Percentiles rank a stretch among this genome's conserved stretches.
Evolutionary conservation across 2,888 invertebrate genomes (phyloP).

Genomic region (Epistrophe eligans): DNA sequence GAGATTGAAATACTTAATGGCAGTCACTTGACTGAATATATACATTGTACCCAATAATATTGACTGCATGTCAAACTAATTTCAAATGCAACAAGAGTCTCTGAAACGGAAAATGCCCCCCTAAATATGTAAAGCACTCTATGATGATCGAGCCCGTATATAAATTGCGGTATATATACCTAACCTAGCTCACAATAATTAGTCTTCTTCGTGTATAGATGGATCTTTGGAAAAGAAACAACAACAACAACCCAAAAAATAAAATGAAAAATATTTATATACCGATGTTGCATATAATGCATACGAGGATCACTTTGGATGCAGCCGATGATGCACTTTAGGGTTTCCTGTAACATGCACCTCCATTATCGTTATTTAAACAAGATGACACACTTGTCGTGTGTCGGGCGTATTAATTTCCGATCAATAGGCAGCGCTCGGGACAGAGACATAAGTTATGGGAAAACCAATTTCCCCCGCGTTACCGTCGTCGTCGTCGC

Average conservation of each 20-base stretch:
- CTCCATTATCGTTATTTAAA: slow-evolving; percentile 76
- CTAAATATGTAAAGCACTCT: slow-evolving; percentile 5
- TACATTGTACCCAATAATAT: slow-evolving; percentile 1
- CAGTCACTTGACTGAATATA: background rate
- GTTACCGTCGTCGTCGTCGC: slow-evolving; percentile 4
- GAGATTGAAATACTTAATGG: background rate
- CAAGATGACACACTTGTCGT: slow-evolving; percentile 76
- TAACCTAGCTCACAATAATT: slow-evolving; percentile 50
- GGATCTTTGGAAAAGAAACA: slow-evolving; percentile 16
- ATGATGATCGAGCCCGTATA: slow-evolving; percentile 34
- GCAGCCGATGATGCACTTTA: slow-evolving; percentile 75
- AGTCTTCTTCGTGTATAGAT: slow-evolving; percentile 54
- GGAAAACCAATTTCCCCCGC: slow-evolving; percentile 63
- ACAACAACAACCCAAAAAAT: slow-evolving; percentile 16
- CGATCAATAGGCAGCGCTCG: slow-evolving; percentile 75
- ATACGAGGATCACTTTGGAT: slow-evolving; percentile 67
- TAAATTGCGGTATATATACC: background rate
- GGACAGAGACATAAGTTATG: slow-evolving; percentile 71
- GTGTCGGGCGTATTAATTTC: slow-evolving; percentile 76
- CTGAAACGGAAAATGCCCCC: slow-evolving; percentile 12
- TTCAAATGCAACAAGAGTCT: slow-evolving; percentile 32
- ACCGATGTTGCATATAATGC: background rate
- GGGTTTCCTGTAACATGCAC: slow-evolving; percentile 76
- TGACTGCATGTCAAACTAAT: slow-evolving; percentile 51
- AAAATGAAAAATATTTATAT: slow-evolving; percentile 3